phyloP scores from a whole-genome alignment of 1,140 invertebrate species.

The Contarinia nasturtii region DNA sequence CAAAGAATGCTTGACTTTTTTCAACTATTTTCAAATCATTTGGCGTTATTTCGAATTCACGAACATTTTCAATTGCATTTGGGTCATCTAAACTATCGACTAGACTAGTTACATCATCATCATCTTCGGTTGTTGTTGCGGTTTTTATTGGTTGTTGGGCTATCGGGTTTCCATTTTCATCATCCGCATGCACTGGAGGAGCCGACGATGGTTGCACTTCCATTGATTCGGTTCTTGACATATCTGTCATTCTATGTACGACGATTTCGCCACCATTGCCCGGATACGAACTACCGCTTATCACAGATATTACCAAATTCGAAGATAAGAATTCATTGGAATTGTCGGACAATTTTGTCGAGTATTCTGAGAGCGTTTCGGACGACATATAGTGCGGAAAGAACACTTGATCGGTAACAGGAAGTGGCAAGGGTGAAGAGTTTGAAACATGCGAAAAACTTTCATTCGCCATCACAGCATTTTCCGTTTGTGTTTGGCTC shows the following conservation, averaged over 20 bases:
- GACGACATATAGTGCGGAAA: not conserved
- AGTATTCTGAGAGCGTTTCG: not conserved
- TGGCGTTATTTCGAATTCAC: not conserved
- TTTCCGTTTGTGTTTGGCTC: not conserved
- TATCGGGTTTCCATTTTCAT: constrained; percentile 1
- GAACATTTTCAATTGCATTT: not conserved
- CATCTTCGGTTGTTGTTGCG: too few relatives aligned
- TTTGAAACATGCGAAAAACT: not conserved
- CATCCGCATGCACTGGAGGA: constrained; percentile 1
- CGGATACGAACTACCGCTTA: not conserved
- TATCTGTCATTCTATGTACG: not conserved
- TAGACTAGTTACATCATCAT: constrained; percentile 1
- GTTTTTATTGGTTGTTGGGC: too few relatives aligned
- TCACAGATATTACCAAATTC: too few relatives aligned
- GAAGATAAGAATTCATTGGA: too few relatives aligned
- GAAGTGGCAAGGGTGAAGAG: too few relatives aligned
- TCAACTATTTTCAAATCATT: not conserved
- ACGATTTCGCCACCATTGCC: not conserved
- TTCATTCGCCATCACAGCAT: not conserved
- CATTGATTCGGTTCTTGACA: constrained; percentile 2
- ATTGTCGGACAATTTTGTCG: not conserved
- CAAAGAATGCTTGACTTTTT: constrained; percentile 4
- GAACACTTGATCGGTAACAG: not conserved
- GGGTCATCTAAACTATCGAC: constrained; percentile 4
- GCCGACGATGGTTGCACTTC: constrained; percentile 3